Evolutionary conservation across 2,113 vertebrate genomes (phyloP), one percentile per base, ranked within the genome.

Genomic region (Gymnocephalus cernua): DNA sequence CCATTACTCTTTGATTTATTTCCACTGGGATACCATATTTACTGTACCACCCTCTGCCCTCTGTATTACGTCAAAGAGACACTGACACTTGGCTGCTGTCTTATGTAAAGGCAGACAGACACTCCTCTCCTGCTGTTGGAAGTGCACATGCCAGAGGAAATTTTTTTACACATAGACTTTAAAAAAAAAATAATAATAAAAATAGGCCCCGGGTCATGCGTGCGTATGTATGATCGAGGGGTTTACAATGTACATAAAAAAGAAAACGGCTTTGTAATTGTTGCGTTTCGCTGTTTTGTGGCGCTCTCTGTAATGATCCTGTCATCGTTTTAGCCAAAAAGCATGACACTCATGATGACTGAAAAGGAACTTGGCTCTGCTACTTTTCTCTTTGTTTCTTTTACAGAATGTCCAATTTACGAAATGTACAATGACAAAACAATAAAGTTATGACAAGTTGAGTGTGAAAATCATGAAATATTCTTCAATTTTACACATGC

Each of bases 361-460:
- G 47, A 74, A 79, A 45, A 86, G 74, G 54, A 87, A 76, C 61
- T 64, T 45, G 27, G 87, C 84, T 67, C 74, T 75, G 69, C 79
- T 82, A 64, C 54, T 72, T 80, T 73, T 58, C 58, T 74, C 54
- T 84, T 75, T 27, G 59, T 89, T 90, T 90, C 73, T 90, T 94
- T 93, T 91, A 85, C 93, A 91, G 82, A 94, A 93, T 93, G 92
- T 93, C 65, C 50, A 83, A 77, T 84, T 41, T 88, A 88, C 80
- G 87, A 83, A 80, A 88, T 93, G 91, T 95, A 93, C 88, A 79
- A 86, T 38, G 51, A 76, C 47, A 75, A 94, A 92, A 93, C 76
- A 93, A 94, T 94, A 95, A 95, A 93, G 82, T 94, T 88, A 91
- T 82, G 86, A 88, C 48, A 65, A 85, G 77, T 90, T 91, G 74